Evolutionary conservation across 1,140 invertebrate genomes (phyloP).

Genomic region (Drosophila leontia): DNA sequence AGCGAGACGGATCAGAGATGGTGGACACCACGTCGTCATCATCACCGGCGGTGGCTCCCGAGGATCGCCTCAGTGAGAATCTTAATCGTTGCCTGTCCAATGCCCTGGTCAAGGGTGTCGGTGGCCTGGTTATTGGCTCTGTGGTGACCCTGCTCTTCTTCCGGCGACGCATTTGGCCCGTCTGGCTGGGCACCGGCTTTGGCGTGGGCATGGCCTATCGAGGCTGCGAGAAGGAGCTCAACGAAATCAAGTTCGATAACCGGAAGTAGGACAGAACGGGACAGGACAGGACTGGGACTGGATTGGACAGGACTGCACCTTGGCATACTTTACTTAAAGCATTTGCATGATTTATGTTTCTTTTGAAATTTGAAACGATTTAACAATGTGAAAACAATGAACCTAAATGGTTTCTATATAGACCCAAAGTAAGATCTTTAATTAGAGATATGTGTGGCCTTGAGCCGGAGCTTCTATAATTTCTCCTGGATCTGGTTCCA

Average conservation of each 20-base stretch:
- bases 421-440: background rate
- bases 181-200: slow-evolving; percentile 90
- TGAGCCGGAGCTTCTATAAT: slow-evolving; percentile 1
- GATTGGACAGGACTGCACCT: background rate
- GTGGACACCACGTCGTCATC: background rate
- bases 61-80: slow-evolving; percentile 87
- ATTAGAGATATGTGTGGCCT: slow-evolving; percentile 6
- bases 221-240: slow-evolving; percentile 90
- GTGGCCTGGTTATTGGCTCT: slow-evolving; percentile 89
- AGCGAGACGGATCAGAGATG: background rate
- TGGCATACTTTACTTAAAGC: slow-evolving; percentile 12
- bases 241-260: slow-evolving; percentile 61
- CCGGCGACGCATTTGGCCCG: slow-evolving; percentile 89
- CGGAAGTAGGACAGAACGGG: background rate
- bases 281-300: background rate
- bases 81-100: slow-evolving; percentile 88
- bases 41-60: slow-evolving; percentile 38
- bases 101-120: slow-evolving; percentile 88
- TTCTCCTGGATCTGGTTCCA: background rate
- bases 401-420: background rate
- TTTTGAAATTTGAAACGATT: slow-evolving; percentile 4
- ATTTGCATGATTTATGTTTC: slow-evolving; percentile 6
- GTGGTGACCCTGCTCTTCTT: slow-evolving; percentile 89
- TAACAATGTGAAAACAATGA: slow-evolving; percentile 1
- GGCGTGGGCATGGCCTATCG: slow-evolving; percentile 91